Evolutionary conservation across 2,888 invertebrate species (phyloP), one percentile per base, ranked within the genome.

Genomic region (Campaea margaritaria): DNA sequence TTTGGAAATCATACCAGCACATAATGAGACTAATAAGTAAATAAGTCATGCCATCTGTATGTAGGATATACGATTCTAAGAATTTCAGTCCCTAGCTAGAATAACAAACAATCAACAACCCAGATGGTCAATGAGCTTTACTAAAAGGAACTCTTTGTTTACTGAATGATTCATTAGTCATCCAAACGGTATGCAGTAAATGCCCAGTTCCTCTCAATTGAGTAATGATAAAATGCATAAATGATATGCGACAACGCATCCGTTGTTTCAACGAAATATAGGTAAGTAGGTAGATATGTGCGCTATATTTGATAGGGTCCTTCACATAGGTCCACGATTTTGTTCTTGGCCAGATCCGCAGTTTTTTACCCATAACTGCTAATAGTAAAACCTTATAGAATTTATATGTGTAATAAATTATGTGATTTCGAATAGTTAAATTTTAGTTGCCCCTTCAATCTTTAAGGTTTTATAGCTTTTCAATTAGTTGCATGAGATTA

Each of bases 201-300:
- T 57, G 54, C 45, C 42, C 47, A 46, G 39, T 52, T 36, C 58
- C 57, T 58, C 43, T 46, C 52, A 51, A 31, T 61, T 45, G 14
- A 64, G 10, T 54, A 52, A 52, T 16, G 56, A 52, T 58, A 49
- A 34, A 48, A 53, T 27, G 34, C 41, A 53, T 31, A 16, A 21
- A 47, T 3, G 2, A 3, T 27, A 68, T 65, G 67, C 73, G 69
- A 73, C 69, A 70, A 65, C 61, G 70, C 74, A 71, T 75, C 73
- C 65, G 72, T 72, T 69, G 65, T 27, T 48, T 13, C 4, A 27
- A 27, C 10, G 10, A 27, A 39, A 16, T 36, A 15, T 38, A 38
- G 36, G 2, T 2, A 36, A n/a, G 8, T 36, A 4, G 36, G 4
- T 36, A n/a, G 4, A 3, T 36, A 11, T 36, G n/a, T n/a, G n/a